Base-by-base conservation (phyloP, 2,113 vertebrate genomes). In the Grus americana region DNA sequence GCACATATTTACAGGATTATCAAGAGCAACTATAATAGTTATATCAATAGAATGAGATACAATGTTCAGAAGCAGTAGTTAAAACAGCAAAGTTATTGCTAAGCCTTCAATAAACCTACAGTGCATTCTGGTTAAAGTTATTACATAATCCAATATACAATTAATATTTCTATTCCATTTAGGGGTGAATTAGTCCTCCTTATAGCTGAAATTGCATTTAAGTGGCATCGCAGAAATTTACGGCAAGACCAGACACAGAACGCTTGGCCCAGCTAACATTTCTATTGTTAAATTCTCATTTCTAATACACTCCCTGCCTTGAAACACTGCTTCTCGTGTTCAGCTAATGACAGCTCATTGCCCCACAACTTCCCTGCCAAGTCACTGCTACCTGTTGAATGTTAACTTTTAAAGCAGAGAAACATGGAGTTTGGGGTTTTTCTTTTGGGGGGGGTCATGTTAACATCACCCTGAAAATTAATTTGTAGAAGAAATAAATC, bases 151-250 rank as follows among this genome's bases (percentile, higher is more conserved):
- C 32, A 88, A 83, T 49, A 66, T 9, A 19, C 34, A 88, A 29
- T 74, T 90, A 93, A 88, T 87, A 88, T 72, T 82, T 84, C 70
- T 61, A 38, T 78, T 92, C 29, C 65, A 89, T 95, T 94, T 83
- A 67, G 29, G 19, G 88, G 20, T 44, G 34, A 92, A 92, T 92
- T 86, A 73, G 58, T 27, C 27, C 27, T 90, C 46, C 58, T 83
- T 92, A 59, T 11, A 82, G 68, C 54, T 66, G 61, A 86, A 62
- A 57, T 3, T 67, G 32, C 78, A 68, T 95, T 85, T 86, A 63
- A 94, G 65, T 44, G 36, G 42, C 38, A 80, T 23, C 0, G 0
- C 46, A 81, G 59, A 92, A 79, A 81, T 66, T 71, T 50, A 74
- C 30, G 87, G 52, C 57, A 63, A 71, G 67, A 68, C 36, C 11